Conservation (phyloP, 2,888 invertebrate genomes). For the Xestia ashworthii region DNA sequence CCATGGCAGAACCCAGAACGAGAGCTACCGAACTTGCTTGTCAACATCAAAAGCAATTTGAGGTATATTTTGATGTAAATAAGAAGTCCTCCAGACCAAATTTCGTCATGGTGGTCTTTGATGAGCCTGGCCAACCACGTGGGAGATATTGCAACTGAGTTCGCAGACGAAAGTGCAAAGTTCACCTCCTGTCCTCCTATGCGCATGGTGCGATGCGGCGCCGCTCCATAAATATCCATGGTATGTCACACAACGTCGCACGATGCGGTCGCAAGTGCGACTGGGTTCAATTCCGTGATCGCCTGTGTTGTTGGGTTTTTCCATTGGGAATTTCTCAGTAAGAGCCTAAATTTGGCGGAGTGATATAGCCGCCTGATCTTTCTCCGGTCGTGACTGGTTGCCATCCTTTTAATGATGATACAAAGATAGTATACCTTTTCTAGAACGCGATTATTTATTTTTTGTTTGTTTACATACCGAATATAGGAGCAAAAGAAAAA, state of each 20-base stretch:
- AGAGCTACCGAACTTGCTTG: slow-evolving; percentile 67
- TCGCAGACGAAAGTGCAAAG: not conserved
- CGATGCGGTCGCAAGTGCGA: not conserved
- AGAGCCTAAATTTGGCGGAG: not conserved
- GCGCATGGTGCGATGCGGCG: too few species aligned
- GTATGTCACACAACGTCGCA: too few species aligned
- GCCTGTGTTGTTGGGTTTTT: not conserved
- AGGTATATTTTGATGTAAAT: slow-evolving; percentile 60
- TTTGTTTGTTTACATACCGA: slow-evolving; percentile 26
- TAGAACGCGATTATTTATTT: not conserved
- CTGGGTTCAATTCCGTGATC: not conserved
- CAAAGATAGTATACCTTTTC: not conserved
- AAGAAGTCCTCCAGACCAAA: not conserved
- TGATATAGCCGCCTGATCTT: not conserved
- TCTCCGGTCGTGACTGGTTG: not conserved
- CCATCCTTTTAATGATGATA: not conserved
- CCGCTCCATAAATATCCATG: too few species aligned
- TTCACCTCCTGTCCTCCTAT: not conserved
- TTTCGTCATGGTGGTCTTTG: not conserved
- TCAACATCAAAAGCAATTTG: slow-evolving; percentile 71
- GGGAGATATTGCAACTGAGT: not conserved
- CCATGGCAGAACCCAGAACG: slow-evolving; percentile 64
- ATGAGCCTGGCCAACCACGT: not conserved
- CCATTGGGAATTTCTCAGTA: not conserved
- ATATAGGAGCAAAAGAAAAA: slow-evolving; percentile 79